Conservation (phyloP, 1,140 invertebrate genomes). For the Drosophila willistoni region DNA sequence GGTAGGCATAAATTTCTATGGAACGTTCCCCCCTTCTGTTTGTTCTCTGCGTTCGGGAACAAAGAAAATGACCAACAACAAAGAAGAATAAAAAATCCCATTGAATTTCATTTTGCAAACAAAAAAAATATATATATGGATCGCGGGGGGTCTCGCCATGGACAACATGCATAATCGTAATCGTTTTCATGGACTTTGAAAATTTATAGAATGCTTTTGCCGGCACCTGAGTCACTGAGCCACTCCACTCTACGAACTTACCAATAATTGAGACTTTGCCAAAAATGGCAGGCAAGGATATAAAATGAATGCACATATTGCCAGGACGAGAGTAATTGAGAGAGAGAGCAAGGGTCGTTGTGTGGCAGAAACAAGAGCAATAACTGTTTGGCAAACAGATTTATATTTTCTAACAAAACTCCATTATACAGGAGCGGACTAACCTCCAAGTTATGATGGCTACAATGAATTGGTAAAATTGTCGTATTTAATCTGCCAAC, state of each 20-base stretch:
- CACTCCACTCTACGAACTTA: constrained; percentile 30
- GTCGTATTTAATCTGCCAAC: neutral
- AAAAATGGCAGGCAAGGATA: constrained; percentile 58
- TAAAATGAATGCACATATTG: constrained; percentile 73
- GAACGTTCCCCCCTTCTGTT: constrained; percentile 32
- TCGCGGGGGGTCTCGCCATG: constrained; percentile 37
- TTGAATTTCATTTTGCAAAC: constrained; percentile 70
- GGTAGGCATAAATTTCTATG: constrained; percentile 51
- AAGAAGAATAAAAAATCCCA: constrained; percentile 39
- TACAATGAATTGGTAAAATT: neutral
- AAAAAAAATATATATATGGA: constrained; percentile 33
- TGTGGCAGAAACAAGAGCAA: constrained; percentile 68
- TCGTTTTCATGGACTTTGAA: constrained; percentile 57
- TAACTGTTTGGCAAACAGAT: constrained; percentile 81
- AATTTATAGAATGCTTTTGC: constrained; percentile 79
- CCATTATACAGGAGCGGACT: constrained; percentile 42
- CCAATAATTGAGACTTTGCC: constrained; percentile 77
- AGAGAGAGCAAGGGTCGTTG: constrained; percentile 14
- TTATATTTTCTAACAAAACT: constrained; percentile 57
- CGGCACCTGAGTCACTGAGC: constrained; percentile 63
- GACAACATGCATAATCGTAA: constrained; percentile 77
- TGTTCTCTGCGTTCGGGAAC: constrained; percentile 40
- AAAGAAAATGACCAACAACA: constrained; percentile 17
- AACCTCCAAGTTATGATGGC: neutral
- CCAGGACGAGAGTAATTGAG: constrained; percentile 23